Evolutionary conservation across 2,888 invertebrate genomes (phyloP), one percentile per base, ranked within the genome.

Genomic region (Xiphydria camelus): DNA sequence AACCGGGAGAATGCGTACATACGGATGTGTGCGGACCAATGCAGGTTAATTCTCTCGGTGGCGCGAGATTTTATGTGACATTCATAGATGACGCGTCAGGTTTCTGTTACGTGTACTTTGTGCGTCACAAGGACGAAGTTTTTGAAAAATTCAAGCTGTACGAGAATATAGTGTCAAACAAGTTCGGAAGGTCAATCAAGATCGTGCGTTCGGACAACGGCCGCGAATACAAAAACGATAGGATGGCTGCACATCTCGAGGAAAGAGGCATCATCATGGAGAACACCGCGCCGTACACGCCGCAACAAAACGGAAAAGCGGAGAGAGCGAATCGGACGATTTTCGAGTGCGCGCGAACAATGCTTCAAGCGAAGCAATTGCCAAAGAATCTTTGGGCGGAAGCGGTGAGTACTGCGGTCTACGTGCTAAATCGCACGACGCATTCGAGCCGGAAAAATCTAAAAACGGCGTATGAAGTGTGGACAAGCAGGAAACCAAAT

Each of bases 121-220:
- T 64, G 3, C 47, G 47, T 38, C 26, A 54, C 20, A 58, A 61
- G 29, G 44, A 45, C 25, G 49, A 61, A 49, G 47, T 57, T 15
- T 49, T 50, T 17, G 42, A 56, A 2, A 23, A 32, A 15, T 61
- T 59, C 22, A 51, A 49, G 41, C 45, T 52, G 29, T 59, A 45
- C 20, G 45, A 53, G 2, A 10, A 12, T 4, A 3, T 45, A 7
- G 32, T 51, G 6, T 18, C 10, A n/a, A 51, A 54, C 21, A 47
- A 49, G 19, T 20, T 33, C 21, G 50, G 47, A 4, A 26, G 31
- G 9, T 23, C 41, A 9, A 57, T 59, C 2, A 41, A 47, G 41
- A 20, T 38, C 2, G 32, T 59, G 4, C 20, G 47, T 17, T 33
- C 36, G n/a, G 59, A 61, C 33, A 47, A 44, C 17, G 59, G 62